phyloP scores from a whole-genome alignment of 2,113 vertebrate species.

The Myotis davidii region DNA sequence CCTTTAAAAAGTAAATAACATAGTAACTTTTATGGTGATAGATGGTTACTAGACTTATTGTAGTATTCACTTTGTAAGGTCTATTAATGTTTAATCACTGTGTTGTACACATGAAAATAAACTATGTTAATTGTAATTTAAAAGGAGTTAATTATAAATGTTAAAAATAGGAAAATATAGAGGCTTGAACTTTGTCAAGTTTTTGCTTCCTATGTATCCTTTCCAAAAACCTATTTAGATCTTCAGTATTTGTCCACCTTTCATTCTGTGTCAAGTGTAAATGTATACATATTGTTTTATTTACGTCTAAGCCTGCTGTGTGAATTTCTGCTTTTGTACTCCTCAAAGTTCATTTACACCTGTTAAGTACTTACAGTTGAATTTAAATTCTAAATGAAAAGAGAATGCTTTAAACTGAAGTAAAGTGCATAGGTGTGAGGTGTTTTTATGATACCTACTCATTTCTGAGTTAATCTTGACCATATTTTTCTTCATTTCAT shows the following conservation, averaged over 20 bases:
- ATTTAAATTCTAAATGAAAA: slow-evolving; percentile 49
- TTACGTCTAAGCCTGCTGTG: neutral
- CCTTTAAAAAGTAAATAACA: neutral
- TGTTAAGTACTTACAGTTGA: slow-evolving; percentile 47
- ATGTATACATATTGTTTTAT: neutral
- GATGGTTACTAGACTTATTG: neutral
- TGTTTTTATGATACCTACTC: slow-evolving; percentile 23
- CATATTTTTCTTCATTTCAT: slow-evolving; percentile 51
- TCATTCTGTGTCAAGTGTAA: neutral
- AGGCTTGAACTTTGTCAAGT: neutral
- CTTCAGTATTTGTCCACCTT: neutral
- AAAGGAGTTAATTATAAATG: neutral
- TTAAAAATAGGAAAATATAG: neutral
- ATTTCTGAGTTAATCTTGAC: slow-evolving; percentile 41
- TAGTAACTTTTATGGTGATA: neutral
- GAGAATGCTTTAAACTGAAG: neutral
- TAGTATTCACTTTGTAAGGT: neutral
- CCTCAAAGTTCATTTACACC: neutral
- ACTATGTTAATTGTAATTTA: neutral
- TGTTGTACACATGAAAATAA: neutral
- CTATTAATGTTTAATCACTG: neutral
- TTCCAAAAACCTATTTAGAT: neutral
- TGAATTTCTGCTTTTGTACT: neutral
- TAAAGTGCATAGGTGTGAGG: neutral
- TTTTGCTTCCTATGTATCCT: neutral